These are phyloP conservation scores for Apotomis capreana DNA, from an alignment of 2,888 invertebrate genomes.

Conservation along the genomic window DNA sequence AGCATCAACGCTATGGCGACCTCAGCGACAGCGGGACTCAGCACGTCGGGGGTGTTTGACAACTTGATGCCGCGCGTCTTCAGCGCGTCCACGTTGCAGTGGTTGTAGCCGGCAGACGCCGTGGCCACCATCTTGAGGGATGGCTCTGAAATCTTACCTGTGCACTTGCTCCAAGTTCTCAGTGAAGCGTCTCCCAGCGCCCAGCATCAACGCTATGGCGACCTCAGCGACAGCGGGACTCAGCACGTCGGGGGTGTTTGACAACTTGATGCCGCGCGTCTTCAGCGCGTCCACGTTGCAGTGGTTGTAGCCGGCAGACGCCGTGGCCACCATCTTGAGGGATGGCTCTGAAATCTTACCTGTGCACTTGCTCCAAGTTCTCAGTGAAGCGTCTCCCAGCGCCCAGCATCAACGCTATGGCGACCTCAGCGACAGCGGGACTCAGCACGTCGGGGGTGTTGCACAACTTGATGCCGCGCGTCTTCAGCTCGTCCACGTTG, in stretches of 20 bases:
- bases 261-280: slow-evolving; percentile 88
- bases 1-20: too few species aligned
- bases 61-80: slow-evolving; percentile 87
- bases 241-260: slow-evolving; percentile 92
- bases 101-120: slow-evolving; percentile 95
- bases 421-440: slow-evolving; percentile 92
- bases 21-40: too few species aligned
- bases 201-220: slow-evolving; percentile 89
- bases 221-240: slow-evolving; percentile 92
- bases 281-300: slow-evolving; percentile 90
- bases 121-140: slow-evolving; percentile 90
- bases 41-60: too few species aligned
- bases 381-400: slow-evolving; percentile 91
- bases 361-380: slow-evolving; percentile 86
- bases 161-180: slow-evolving; percentile 89
- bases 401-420: slow-evolving; percentile 89
- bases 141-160: slow-evolving; percentile 84
- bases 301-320: slow-evolving; percentile 95
- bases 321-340: slow-evolving; percentile 90
- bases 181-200: slow-evolving; percentile 89
- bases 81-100: slow-evolving; percentile 90
- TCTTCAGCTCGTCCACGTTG: slow-evolving; percentile 88
- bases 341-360: slow-evolving; percentile 85
- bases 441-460: slow-evolving; percentile 92
- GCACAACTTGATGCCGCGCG: slow-evolving; percentile 89